Percentiles rank a stretch among this genome's conserved stretches.
Evolutionary conservation across 2,888 invertebrate species (phyloP).

Genomic region (Escarpia spicata): DNA sequence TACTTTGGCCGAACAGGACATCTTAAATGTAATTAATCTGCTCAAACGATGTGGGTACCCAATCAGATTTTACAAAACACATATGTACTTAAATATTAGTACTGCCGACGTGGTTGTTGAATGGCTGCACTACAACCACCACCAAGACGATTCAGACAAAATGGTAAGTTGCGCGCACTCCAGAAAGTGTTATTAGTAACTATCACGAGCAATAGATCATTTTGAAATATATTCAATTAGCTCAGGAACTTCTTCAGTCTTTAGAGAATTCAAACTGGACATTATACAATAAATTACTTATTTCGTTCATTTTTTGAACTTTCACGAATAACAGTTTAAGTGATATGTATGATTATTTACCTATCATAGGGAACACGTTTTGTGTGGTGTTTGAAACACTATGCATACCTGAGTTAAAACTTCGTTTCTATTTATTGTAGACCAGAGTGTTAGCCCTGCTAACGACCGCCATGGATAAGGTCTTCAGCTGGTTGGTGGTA

Average conservation of each 20-base stretch:
- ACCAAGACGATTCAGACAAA: not conserved
- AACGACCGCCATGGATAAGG: not conserved
- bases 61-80: not conserved
- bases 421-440: not conserved
- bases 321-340: not conserved
- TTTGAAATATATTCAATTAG: not conserved
- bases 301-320: not conserved
- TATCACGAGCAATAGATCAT: not conserved
- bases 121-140: not conserved
- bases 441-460: not conserved
- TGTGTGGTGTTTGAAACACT: not conserved
- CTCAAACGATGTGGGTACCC: not conserved
- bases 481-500: not conserved
- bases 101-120: not conserved
- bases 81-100: not conserved
- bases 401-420: not conserved
- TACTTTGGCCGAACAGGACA: not conserved
- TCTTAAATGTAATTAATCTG: not conserved
- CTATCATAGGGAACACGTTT: not conserved
- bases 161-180: not conserved
- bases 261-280: no score
- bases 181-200: not conserved
- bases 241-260: no score
- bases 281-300: no score
- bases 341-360: not conserved